Evolutionary conservation across 2,113 vertebrate genomes (phyloP), one percentile per base, ranked within the genome.

Genomic region (Drymodes brunneopygia): DNA sequence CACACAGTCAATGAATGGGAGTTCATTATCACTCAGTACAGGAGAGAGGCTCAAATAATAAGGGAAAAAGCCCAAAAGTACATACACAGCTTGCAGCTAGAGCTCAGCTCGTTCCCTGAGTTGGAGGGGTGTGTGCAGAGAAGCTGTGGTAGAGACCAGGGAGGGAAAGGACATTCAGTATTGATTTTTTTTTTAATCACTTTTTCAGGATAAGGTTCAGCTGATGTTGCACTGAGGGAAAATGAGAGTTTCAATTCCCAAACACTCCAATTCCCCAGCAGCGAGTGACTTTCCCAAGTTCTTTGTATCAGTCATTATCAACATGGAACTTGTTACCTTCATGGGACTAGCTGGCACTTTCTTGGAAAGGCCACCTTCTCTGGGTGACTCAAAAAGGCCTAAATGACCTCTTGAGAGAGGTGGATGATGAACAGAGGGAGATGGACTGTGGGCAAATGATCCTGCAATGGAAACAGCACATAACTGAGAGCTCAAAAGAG

Each of bases 21-120:
- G 80, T 88, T 93, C 93, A 83, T 91, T 93, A 73, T 86, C 73
- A 61, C 79, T 88, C 48, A 71, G 70, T 8, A 79, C 81, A 74
- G 77, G 69, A 84, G n/a, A 90, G 73, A 50, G 25, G 56, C 86
- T 94, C 73, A 86, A 87, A 90, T 82, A 92, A 73, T 42, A 53
- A 64, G 33, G 40, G 61, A 56, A 60, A 81, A 54, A 72, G 11
- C 48, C 27, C 42, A 51, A 74, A 92, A 93, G 71, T 81, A 82
- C 48, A 56, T 80, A 40, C 11, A 81, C 2, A 79, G 71, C 17
- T 73, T 89, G 35, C 47, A 73, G 13, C 42, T 50, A 31, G 35
- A 85, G 31, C 44, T 87, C 84, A 77, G 51, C 47, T 86, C 4
- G 29, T 64, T 81, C 54, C 38, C 57, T 53, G 50, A 45, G 11